phyloP scores from a whole-genome alignment of 92 coral and sea anemone genomes.

The Zoanthus solanderi region DNA sequence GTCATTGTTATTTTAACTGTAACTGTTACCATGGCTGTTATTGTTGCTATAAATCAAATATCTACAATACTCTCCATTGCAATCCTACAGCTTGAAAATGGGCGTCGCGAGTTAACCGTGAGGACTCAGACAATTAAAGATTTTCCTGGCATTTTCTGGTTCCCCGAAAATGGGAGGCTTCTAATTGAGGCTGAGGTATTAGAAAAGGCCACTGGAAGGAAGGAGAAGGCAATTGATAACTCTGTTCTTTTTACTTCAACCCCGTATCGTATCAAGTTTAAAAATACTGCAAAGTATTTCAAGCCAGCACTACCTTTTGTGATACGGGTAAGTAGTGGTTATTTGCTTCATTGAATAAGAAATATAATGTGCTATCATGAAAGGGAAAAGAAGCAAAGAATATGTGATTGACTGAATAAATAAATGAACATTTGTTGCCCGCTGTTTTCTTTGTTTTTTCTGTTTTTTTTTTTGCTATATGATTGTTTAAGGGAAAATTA shows the following conservation, averaged over 20 bases:
- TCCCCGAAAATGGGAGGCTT: constrained; percentile 88
- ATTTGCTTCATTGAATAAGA: neutral
- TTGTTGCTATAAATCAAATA: neutral
- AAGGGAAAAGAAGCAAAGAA: neutral
- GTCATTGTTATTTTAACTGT: no score
- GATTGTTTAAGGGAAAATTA: no score
- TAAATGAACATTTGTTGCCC: no score
- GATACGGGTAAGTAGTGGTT: constrained; percentile 68
- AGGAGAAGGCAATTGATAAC: constrained; percentile 72
- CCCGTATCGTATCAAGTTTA: constrained; percentile 79
- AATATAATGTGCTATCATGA: no score
- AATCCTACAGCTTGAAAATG: constrained; percentile 42
- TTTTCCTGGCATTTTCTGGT: constrained; percentile 75
- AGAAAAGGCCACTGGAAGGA: constrained; percentile 83
- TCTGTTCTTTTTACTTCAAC: constrained; percentile 83
- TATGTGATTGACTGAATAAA: neutral
- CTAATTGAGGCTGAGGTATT: constrained; percentile 79
- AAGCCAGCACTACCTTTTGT: constrained; percentile 93
- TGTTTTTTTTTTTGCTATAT: no score
- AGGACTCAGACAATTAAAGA: constrained; percentile 43
- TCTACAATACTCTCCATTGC: no score
- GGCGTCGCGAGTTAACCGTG: constrained; percentile 18
- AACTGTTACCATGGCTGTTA: no score
- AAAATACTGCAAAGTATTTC: constrained; percentile 81
- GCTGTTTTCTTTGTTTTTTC: no score